Base-by-base conservation (phyloP, 2,797 vertebrate species). In the Knipowitschia caucasica region DNA sequence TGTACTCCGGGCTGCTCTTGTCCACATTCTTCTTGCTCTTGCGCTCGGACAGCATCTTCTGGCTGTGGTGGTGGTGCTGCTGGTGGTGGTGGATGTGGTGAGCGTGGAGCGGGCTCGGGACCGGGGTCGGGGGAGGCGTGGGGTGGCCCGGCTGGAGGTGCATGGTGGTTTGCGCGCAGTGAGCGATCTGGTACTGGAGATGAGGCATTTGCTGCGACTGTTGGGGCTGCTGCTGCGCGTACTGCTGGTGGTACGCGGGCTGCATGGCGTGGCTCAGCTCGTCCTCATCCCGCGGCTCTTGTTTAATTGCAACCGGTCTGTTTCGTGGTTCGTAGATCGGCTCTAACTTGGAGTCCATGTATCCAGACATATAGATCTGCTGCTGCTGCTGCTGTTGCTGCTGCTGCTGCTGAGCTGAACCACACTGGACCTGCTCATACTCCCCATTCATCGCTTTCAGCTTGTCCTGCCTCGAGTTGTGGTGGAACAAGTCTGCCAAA, bases 111-210 rank as follows among this genome's bases (percentile, higher is more conserved):
- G 95, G 95, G 73, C 95, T 96, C 63, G 95, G 93, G 67, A 94
- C 95, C 9, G 96, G 96, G 59, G 96, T 98, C 40, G 96, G 95
- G 12, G 94, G 95, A 20, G 94, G 96, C 38, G 96, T 98, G 49
- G 95, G 96, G 82, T 97, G 95, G 0, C 94, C 94, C 1, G 95
- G 92, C 81, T 96, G 95, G 55, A 97, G 93, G 85, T 95, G 95
- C 92, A 98, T 91, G 81, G 94, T 92, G 71, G 95, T 98, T 88
- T 98, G 95, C 62, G 94, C 94, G 85, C 95, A 98, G 81, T 95
- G 95, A 54, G 94, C 93, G 15, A 94, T 92, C 87, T 98, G 95
- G 86, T 95, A 95, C 88, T 98, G 94, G 57, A 98, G 93, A 81
- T 97, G 94, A 53, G 94, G 92, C 63, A 71, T 63, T 81, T 91